A percentile compares a stretch with the other conserved stretches of the same genome.
Conservation (phyloP, 1,140 invertebrate species). For the Leucophenga varia region DNA sequence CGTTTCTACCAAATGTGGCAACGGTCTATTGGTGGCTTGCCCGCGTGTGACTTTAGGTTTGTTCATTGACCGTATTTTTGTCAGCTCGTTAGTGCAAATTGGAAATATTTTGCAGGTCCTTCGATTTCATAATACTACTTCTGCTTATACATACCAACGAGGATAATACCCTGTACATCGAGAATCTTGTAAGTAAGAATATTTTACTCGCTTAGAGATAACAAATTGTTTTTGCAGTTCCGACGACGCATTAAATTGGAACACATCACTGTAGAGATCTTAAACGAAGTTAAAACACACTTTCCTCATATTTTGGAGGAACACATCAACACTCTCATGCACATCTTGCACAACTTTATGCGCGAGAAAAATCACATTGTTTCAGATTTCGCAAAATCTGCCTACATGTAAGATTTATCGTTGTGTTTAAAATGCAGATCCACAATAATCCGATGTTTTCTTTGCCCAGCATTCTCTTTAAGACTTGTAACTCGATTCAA, state of each 20-base stretch:
- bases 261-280: constrained; percentile 49
- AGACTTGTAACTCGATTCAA: constrained; percentile 41
- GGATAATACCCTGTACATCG: constrained; percentile 49
- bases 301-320: constrained; percentile 54
- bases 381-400: constrained; percentile 39
- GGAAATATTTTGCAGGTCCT: constrained; percentile 44
- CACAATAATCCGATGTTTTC: no score
- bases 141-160: constrained; percentile 54
- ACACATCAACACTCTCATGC: constrained; percentile 51
- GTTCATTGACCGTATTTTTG: no score
- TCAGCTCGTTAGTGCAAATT: no score
- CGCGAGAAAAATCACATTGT: constrained; percentile 43
- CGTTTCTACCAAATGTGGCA: constrained; percentile 47
- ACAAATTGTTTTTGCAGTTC: constrained; percentile 23
- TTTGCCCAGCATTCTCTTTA: constrained; percentile 40
- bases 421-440: no score
- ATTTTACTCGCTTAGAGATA: no score
- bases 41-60: constrained; percentile 27
- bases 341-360: constrained; percentile 51
- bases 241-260: constrained; percentile 52
- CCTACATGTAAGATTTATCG: constrained; percentile 38
- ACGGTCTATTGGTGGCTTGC: constrained; percentile 25
- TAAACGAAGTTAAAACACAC: constrained; percentile 49
- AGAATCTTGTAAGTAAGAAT: constrained; percentile 55
- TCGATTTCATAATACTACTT: constrained; percentile 57